Evolutionary conservation across 2,113 vertebrate genomes (phyloP).

Genomic region (Lepidothrix coronata): DNA sequence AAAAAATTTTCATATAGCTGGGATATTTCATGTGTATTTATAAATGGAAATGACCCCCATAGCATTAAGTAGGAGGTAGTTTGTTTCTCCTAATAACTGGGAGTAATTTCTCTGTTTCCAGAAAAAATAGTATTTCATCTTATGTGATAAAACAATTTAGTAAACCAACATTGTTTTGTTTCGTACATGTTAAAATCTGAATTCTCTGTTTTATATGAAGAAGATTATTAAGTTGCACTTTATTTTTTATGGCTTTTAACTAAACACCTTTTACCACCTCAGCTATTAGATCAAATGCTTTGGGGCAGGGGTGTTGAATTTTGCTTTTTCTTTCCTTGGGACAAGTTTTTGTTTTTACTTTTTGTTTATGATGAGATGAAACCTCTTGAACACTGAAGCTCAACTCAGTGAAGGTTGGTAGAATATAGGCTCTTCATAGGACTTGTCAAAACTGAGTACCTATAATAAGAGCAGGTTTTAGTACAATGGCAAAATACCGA

Average conservation of each 20-base stretch:
- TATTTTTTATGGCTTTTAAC: neutral
- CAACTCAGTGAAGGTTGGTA: neutral
- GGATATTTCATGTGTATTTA: neutral
- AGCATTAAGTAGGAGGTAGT: neutral
- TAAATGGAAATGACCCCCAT: neutral
- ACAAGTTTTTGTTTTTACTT: neutral
- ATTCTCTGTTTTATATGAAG: neutral
- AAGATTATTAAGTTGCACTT: neutral
- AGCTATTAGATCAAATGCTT: neutral
- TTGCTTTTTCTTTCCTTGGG: neutral
- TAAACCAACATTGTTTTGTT: neutral
- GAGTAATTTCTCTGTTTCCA: neutral
- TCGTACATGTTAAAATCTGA: neutral
- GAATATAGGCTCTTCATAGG: neutral
- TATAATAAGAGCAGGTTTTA: neutral
- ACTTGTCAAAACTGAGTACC: neutral
- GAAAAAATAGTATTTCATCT: neutral
- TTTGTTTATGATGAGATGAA: neutral
- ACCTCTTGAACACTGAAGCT: neutral
- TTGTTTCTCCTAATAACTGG: neutral
- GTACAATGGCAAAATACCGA: neutral
- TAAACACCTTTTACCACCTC: neutral
- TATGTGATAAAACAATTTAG: neutral
- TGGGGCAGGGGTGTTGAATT: neutral
- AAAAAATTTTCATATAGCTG: neutral